Evolutionary conservation across 2,797 vertebrate species (phyloP).

Genomic region (Halcyon leucocephala): DNA sequence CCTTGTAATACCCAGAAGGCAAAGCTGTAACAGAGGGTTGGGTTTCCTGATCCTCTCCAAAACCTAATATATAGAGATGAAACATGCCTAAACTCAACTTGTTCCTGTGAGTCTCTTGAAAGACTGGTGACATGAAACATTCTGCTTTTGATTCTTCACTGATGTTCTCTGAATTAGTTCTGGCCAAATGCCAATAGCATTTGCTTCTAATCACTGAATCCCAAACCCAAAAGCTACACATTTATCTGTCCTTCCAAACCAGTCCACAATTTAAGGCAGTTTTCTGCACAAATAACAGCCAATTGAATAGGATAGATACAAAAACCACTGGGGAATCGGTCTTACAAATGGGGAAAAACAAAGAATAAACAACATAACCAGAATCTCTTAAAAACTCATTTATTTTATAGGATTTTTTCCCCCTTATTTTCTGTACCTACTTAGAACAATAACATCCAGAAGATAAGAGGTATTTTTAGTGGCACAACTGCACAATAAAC

Average conservation of each 20-base stretch:
- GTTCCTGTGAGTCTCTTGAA: neutral
- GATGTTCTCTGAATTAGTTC: neutral
- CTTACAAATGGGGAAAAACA: neutral
- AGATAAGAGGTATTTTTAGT: neutral
- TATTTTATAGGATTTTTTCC: neutral
- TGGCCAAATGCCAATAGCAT: neutral
- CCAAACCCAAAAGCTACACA: fast-evolving
- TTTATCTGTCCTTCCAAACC: neutral
- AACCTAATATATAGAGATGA: neutral
- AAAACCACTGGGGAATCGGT: fast-evolving
- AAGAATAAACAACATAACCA: neutral
- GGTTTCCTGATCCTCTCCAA: neutral
- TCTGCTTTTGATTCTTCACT: neutral
- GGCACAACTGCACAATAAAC: neutral
- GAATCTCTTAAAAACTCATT: neutral
- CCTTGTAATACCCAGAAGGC: neutral
- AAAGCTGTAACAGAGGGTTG: neutral
- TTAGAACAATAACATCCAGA: neutral
- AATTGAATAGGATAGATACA: neutral
- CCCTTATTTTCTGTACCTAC: neutral
- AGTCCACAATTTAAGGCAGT: neutral
- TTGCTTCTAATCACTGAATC: neutral
- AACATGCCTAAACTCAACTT: fast-evolving
- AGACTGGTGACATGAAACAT: neutral
- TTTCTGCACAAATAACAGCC: neutral